These are phyloP conservation scores for Uloborus diversus DNA, from an alignment of 1,140 invertebrate species.

Conservation along the genomic window DNA sequence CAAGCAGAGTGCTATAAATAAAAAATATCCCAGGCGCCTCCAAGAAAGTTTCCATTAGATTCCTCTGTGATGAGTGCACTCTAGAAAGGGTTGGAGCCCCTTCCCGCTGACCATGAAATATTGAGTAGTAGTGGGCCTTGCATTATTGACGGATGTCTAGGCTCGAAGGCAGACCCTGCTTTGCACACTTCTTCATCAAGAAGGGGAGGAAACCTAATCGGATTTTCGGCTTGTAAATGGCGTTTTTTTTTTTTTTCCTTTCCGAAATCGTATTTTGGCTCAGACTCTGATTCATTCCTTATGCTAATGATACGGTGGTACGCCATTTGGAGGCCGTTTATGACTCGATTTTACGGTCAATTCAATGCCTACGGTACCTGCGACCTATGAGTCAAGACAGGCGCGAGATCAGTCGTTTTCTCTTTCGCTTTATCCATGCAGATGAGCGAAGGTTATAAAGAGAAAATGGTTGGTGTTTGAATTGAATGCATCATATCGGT, in stretches of 20 bases:
- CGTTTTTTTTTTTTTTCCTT: slow-evolving; percentile 8
- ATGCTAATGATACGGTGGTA: slow-evolving; percentile 45
- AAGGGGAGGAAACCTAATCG: slow-evolving; percentile 20
- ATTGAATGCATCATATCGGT: no score
- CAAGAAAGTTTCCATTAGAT: slow-evolving; percentile 29
- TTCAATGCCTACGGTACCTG: slow-evolving; percentile 2
- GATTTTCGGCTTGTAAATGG: slow-evolving; percentile 35
- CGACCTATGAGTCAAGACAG: not conserved
- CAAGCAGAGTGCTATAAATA: not conserved
- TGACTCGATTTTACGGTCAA: slow-evolving; percentile 48
- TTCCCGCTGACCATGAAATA: slow-evolving; percentile 29
- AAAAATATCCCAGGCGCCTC: not conserved
- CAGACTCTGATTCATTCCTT: slow-evolving; percentile 43
- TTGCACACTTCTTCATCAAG: slow-evolving; percentile 39
- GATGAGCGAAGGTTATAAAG: no score
- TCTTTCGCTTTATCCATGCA: no score
- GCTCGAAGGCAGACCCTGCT: slow-evolving; percentile 1
- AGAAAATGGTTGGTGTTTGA: no score
- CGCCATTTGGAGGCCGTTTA: slow-evolving; percentile 29
- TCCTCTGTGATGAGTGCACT: not conserved
- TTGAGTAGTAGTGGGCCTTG: slow-evolving; percentile 36
- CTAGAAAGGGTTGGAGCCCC: slow-evolving; percentile 25
- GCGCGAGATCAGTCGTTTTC: no score
- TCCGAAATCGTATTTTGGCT: not conserved
- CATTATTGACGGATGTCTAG: slow-evolving; percentile 37